Evolutionary conservation across 2,797 vertebrate genomes (phyloP).

Genomic region (Orestias chungarensis): DNA sequence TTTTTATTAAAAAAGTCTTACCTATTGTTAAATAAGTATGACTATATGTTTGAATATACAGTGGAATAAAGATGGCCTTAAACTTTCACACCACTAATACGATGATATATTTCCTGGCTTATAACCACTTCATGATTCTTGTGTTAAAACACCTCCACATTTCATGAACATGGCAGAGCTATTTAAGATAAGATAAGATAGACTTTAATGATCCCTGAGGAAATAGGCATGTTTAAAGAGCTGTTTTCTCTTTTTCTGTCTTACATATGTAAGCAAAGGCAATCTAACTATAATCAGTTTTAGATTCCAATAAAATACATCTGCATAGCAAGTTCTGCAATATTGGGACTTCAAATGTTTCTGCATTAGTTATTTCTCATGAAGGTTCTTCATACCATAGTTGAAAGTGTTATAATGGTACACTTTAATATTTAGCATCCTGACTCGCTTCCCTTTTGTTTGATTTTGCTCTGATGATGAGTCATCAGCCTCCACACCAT

Average conservation of each 20-base stretch:
- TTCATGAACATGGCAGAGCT: background rate
- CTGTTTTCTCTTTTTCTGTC: background rate
- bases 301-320: background rate
- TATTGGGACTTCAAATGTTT: background rate
- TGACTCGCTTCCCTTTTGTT: background rate
- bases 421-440: too few species aligned
- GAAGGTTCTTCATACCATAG: background rate
- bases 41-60: background rate
- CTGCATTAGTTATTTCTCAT: background rate
- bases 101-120: background rate
- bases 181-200: too few species aligned
- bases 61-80: background rate
- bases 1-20: background rate
- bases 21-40: background rate
- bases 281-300: background rate
- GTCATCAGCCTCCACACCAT: background rate
- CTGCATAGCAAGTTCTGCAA: background rate
- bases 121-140: background rate
- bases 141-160: background rate
- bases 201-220: too few species aligned
- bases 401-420: background rate
- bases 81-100: background rate
- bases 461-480: background rate
- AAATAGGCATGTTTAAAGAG: too few species aligned
- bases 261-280: background rate